Evolutionary conservation across 1,140 invertebrate genomes (phyloP).

Genomic region (Nymphalis io): DNA sequence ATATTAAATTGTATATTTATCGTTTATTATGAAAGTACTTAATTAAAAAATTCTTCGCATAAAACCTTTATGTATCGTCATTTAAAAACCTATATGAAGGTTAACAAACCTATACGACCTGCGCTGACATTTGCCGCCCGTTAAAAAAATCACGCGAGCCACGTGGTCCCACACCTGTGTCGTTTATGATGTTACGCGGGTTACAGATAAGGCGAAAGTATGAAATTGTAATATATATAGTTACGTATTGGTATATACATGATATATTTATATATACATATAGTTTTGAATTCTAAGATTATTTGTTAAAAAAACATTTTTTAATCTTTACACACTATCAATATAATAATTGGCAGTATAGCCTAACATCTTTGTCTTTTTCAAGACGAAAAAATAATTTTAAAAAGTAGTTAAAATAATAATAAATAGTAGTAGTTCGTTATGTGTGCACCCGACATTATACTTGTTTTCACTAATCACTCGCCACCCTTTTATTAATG

Average conservation of each 20-base stretch:
- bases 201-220: background rate
- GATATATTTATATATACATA: no score
- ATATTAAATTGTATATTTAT: background rate
- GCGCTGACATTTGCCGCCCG: constrained; percentile 49
- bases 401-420: background rate
- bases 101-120: constrained; percentile 49
- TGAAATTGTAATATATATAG: background rate
- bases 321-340: no score
- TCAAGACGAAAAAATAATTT: background rate
- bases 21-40: constrained; percentile 1
- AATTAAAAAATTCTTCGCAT: background rate
- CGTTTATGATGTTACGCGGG: background rate
- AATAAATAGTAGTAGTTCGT: background rate
- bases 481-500: constrained; percentile 30
- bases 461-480: constrained; percentile 25
- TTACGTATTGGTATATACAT: no score
- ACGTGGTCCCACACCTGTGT: constrained; percentile 47
- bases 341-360: no score
- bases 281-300: no score
- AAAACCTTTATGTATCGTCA: background rate
- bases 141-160: constrained; percentile 57
- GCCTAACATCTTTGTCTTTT: no score
- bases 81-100: constrained; percentile 23
- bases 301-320: no score
- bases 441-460: constrained; percentile 3